Conservation (phyloP, 37 sponge, comb jelly and placozoan genomes). For the Halisarca cf. caerulea region DNA sequence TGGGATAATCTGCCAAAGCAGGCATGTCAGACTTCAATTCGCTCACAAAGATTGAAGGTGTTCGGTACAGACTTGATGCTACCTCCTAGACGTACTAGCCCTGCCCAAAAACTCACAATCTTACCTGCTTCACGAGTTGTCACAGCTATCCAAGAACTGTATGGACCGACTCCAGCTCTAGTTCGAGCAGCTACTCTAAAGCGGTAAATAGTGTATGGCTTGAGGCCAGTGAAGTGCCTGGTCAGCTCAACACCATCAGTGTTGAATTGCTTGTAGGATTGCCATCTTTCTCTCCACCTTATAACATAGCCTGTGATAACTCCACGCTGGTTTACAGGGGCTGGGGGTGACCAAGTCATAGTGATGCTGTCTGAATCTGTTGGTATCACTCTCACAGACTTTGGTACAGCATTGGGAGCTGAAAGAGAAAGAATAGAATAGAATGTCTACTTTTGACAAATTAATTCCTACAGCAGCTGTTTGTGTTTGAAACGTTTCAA, state of each 20-base stretch:
- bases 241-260: neutral
- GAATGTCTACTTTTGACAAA: too few species aligned
- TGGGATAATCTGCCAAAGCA: too few species aligned
- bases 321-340: neutral
- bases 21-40: too few species aligned
- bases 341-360: neutral
- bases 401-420: constrained; percentile 15
- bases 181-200: constrained; percentile 9
- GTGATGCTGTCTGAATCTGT: neutral
- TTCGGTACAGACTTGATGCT: too few species aligned
- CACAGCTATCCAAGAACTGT: neutral
- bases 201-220: neutral
- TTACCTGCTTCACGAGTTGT: constrained; percentile 5
- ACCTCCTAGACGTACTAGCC: too few species aligned
- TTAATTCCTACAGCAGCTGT: too few species aligned
- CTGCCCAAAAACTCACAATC: too few species aligned
- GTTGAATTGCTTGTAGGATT: neutral
- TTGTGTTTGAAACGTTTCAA: too few species aligned
- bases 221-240: constrained; percentile 5
- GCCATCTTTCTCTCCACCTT: neutral
- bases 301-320: neutral
- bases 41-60: too few species aligned
- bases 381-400: neutral
- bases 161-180: neutral
- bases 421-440: too few species aligned